A percentile compares a stretch with the other conserved stretches of the same genome.
Conservation (phyloP, 2,888 invertebrate species). For the Euphydryas editha region DNA sequence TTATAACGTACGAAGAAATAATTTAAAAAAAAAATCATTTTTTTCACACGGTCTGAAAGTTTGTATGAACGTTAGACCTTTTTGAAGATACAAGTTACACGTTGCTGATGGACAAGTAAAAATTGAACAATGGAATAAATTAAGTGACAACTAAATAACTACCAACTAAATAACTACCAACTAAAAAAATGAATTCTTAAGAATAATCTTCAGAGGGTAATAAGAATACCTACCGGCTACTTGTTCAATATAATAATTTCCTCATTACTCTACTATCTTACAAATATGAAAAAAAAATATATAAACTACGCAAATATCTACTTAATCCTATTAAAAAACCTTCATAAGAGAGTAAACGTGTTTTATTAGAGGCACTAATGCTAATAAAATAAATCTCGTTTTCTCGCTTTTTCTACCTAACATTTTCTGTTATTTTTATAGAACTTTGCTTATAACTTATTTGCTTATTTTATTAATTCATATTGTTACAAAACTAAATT, state of each 20-base stretch:
- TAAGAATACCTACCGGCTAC: not conserved
- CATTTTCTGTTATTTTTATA: not conserved
- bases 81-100: no score
- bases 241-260: not conserved
- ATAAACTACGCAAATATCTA: not conserved
- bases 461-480: not conserved
- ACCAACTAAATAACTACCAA: no score
- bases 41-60: not conserved
- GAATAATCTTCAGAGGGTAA: no score
- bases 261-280: not conserved
- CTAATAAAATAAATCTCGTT: not conserved
- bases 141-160: no score
- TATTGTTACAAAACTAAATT: not conserved
- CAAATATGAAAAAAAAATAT: not conserved
- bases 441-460: not conserved
- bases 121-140: no score
- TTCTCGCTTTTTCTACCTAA: not conserved
- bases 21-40: no score
- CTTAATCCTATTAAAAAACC: not conserved
- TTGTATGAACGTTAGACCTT: no score
- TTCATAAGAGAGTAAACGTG: not conserved
- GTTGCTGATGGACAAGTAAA: no score
- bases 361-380: not conserved
- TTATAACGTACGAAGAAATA: no score
- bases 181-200: no score